phyloP scores from a whole-genome alignment of 1,140 invertebrate species.

The Hyphantria cunea region DNA sequence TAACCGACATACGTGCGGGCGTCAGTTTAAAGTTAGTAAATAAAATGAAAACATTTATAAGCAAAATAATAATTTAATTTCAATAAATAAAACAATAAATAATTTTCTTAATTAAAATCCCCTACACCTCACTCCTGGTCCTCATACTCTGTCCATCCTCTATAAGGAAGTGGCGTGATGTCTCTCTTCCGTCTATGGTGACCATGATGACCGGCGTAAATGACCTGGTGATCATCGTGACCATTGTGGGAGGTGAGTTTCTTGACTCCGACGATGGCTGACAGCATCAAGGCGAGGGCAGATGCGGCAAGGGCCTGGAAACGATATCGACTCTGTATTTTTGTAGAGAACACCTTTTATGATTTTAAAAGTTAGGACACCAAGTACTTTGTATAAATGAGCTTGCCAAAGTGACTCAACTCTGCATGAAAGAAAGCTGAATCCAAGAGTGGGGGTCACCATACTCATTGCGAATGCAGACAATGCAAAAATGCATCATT shows the following conservation, averaged over 20 bases:
- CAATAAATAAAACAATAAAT: conserved; percentile 19
- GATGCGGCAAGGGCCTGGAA: conserved; percentile 83
- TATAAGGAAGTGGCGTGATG: conserved; percentile 82
- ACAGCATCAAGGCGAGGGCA: conserved; percentile 87
- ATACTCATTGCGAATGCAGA: too few relatives aligned
- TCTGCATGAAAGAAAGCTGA: too few relatives aligned
- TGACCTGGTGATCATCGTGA: conserved; percentile 86
- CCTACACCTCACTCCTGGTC: conserved; percentile 11
- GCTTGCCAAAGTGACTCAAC: too few relatives aligned
- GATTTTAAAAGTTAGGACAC: too few relatives aligned
- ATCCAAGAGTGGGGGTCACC: too few relatives aligned
- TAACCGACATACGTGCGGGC: too few relatives aligned
- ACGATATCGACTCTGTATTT: background rate
- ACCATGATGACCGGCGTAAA: conserved; percentile 85
- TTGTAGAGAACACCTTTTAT: too few relatives aligned
- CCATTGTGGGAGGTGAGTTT: conserved; percentile 86
- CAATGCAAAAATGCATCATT: too few relatives aligned
- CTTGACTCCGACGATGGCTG: conserved; percentile 87
- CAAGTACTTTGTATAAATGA: too few relatives aligned
- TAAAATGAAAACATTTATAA: conserved; percentile 19
- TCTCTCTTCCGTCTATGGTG: conserved; percentile 83
- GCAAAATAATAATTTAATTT: conserved; percentile 9
- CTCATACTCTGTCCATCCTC: conserved; percentile 80
- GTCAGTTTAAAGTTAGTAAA: background rate
- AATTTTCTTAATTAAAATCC: background rate